Evolutionary conservation across 2,797 vertebrate genomes (phyloP), one percentile per base, ranked within the genome.

Genomic region (Serranus cabrilla): DNA sequence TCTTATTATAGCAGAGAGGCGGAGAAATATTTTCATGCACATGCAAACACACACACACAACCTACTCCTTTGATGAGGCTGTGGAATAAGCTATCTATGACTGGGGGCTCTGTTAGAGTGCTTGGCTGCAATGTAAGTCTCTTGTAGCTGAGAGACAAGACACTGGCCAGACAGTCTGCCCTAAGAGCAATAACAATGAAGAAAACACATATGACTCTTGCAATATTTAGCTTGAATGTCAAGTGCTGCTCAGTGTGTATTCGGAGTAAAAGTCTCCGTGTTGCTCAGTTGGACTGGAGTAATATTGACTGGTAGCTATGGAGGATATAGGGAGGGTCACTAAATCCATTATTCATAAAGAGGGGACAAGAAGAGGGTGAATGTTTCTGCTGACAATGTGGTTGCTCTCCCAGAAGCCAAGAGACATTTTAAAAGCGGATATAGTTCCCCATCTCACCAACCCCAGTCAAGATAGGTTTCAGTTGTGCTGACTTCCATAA

Each of bases 261-360:
- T 67, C 74, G 49, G 52, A 83, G 77, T 76, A 78, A 67, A 79
- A 75, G 45, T 54, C 60, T 27, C 34, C 51, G 16, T 37, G 50
- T 72, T 74, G 47, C 60, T 67, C 62, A 58, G 39, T 61, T 25
- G 46, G 60, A 85, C 63, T 62, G 78, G 67, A 80, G 71, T 65
- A 67, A 67, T 89, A 88, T 81, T 86, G 88, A 90, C 84, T 34
- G 61, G 25, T 47, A 70, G 52, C 70, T 57, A 60, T 72, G 17
- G 50, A 80, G 75, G 78, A 90, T 89, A 81, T 78, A 70, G 46
- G 50, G 60, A 86, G 77, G 89, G 88, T 86, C 87, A 83, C 78
- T 68, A 71, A 84, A 93, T 94, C 84, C 84, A 92, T 93, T 93
- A 91, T 94, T 93, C 86, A 95, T 93, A 76, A 80, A 81, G 27